phyloP scores from a whole-genome alignment of 2,797 vertebrate genomes.

The Poeciliopsis gracilis region DNA sequence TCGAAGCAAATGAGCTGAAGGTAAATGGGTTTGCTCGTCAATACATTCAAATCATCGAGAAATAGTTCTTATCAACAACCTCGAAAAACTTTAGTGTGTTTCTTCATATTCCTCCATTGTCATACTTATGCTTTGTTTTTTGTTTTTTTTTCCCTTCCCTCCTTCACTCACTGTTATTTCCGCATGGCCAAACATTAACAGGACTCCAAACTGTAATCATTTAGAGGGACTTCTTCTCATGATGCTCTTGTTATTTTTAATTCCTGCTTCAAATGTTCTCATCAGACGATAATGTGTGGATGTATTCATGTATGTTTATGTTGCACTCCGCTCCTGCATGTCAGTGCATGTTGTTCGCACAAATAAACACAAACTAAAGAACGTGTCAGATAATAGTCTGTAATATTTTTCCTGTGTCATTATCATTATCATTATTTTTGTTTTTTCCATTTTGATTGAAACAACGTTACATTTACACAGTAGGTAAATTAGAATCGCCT shows the following conservation, averaged over 20 bases:
- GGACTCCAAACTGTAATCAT: slow-evolving; percentile 21
- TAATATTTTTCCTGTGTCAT: slow-evolving; percentile 11
- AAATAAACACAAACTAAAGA: slow-evolving; percentile 56
- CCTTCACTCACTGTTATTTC: slow-evolving; percentile 1
- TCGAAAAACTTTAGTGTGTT: not conserved
- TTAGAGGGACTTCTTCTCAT: not conserved
- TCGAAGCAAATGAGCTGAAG: slow-evolving; percentile 92
- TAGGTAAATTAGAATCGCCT: not conserved
- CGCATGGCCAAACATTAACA: slow-evolving; percentile 21
- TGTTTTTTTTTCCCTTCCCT: slow-evolving; percentile 1
- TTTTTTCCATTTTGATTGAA: not conserved
- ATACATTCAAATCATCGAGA: not conserved
- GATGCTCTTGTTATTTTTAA: not conserved
- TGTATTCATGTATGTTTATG: slow-evolving; percentile 10
- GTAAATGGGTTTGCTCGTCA: slow-evolving; percentile 40
- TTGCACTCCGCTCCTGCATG: not conserved
- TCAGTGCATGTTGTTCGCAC: slow-evolving; percentile 16
- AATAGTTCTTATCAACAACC: not conserved
- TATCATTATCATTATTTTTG: not conserved
- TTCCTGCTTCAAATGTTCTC: slow-evolving; percentile 9
- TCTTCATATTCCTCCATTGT: slow-evolving; percentile 18
- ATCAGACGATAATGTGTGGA: slow-evolving; percentile 2
- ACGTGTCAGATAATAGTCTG: not conserved
- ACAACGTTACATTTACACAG: not conserved
- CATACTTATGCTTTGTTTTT: slow-evolving; percentile 36